Conservation (phyloP, 2,797 vertebrate genomes). For the Poeciliopsis infans region DNA sequence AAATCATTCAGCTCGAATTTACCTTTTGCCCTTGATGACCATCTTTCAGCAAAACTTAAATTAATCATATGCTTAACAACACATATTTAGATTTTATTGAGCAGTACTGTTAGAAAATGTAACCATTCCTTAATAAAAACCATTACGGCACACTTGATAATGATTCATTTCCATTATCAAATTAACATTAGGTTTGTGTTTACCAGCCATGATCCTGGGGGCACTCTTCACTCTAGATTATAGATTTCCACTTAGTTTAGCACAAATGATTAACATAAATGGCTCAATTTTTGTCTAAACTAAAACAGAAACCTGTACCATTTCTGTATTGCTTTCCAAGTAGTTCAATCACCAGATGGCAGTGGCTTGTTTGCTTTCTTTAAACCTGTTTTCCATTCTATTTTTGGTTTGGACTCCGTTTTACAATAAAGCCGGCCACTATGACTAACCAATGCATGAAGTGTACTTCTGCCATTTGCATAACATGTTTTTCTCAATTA, state of each 20-base stretch:
- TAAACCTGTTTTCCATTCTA: neutral
- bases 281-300: neutral
- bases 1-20: neutral
- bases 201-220: neutral
- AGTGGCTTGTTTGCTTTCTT: neutral
- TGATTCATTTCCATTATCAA: neutral
- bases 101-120: neutral
- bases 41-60: neutral
- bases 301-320: neutral
- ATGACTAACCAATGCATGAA: neutral
- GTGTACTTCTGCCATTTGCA: neutral
- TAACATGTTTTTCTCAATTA: neutral
- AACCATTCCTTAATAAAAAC: neutral
- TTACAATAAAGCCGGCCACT: neutral
- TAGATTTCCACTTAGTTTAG: neutral
- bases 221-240: neutral
- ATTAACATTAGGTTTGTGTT: neutral
- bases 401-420: neutral
- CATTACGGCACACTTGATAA: neutral
- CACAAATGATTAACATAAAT: neutral
- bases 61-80: neutral
- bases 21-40: neutral
- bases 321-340: neutral
- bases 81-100: neutral
- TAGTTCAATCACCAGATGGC: neutral